These are phyloP conservation scores for Drosophila lowei DNA, from an alignment of 1,140 invertebrate genomes.

Conservation along the genomic window DNA sequence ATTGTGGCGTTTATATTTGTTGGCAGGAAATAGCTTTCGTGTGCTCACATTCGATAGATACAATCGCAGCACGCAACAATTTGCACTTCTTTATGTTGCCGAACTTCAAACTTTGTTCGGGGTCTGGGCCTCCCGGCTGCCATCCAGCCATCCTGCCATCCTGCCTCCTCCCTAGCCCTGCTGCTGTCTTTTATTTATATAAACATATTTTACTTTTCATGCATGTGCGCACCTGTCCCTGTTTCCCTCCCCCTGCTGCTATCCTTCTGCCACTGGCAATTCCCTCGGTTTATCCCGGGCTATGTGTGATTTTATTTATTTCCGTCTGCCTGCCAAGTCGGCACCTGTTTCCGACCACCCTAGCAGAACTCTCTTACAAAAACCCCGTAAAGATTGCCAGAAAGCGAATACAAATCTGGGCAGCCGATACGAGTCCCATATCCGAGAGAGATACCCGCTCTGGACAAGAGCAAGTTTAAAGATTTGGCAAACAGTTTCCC, in stretches of 20 bases:
- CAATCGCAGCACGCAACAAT: slow-evolving; percentile 80
- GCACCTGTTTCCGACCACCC: slow-evolving; percentile 43
- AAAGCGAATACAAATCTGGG: slow-evolving; percentile 72
- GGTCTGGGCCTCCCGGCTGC: slow-evolving; percentile 2
- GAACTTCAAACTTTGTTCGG: slow-evolving; percentile 71
- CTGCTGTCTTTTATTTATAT: slow-evolving; percentile 70
- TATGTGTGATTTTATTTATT: slow-evolving; percentile 63
- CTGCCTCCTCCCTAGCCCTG: background rate
- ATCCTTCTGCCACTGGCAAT: background rate
- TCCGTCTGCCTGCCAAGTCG: slow-evolving; percentile 60
- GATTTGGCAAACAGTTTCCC: slow-evolving; percentile 40
- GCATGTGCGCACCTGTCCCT: slow-evolving; percentile 59
- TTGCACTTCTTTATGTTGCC: slow-evolving; percentile 78
- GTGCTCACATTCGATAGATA: slow-evolving; percentile 77
- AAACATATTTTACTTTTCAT: slow-evolving; percentile 81
- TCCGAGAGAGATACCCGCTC: background rate
- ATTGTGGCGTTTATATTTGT: slow-evolving; percentile 78
- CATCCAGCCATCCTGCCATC: slow-evolving; percentile 3
- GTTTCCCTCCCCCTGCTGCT: background rate
- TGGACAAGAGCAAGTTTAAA: slow-evolving; percentile 62
- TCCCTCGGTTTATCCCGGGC: slow-evolving; percentile 3
- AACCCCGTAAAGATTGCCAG: slow-evolving; percentile 61
- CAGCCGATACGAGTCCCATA: slow-evolving; percentile 36
- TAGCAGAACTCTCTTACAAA: slow-evolving; percentile 10
- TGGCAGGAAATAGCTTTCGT: slow-evolving; percentile 77